Base-by-base conservation (phyloP, 2,113 vertebrate genomes). In the Rhinopomastus cyanomelas region DNA sequence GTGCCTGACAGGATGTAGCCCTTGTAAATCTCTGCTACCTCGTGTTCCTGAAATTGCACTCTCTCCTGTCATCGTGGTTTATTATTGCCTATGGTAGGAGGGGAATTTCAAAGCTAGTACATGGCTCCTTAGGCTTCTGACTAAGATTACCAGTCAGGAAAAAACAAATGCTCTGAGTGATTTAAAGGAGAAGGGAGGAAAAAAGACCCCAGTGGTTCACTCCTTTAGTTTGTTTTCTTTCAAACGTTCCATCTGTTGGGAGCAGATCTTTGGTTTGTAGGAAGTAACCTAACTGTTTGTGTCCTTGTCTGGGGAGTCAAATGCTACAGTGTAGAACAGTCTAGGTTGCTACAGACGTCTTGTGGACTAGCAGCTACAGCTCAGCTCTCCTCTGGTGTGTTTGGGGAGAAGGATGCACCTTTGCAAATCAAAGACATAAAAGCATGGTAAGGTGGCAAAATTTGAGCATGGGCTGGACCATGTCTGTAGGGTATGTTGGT, bases 1-100 rank as follows among this genome's bases (percentile, higher is more conserved):
- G 57, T 88, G 88, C 90, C 78, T 92, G 71, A 88, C 81, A 88
- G 90, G 95, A 93, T 93, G 67, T 76, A 52, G 85, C 60, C 60
- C 82, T 55, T 93, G 81, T 96, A 94, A 96, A 90, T 94, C 91
- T 56, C 74, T 81, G 59, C 80, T 84, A 69, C 83, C 69, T 55
- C 19, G 86, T 51, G 69, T 84, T 92, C 48, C 21, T 77, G 81
- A 84, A 84, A 85, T 87, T 81, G 93, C 67, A 39, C 6, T 1
- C 66, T 78, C 69, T 68, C 18, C 9, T 72, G 3, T 88, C 77
- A 90, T 84, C 42, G 11, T 84, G 34, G 84, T 91, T 84, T 90
- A 48, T 90, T 87, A 76, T 34, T 0, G 21, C 84, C 56, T 76
- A 21, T 56, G 64, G 60, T 73, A 73, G 76, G 51, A 90, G 48